Conservation (phyloP, 2,113 vertebrate genomes). For the Sturnira hondurensis region DNA sequence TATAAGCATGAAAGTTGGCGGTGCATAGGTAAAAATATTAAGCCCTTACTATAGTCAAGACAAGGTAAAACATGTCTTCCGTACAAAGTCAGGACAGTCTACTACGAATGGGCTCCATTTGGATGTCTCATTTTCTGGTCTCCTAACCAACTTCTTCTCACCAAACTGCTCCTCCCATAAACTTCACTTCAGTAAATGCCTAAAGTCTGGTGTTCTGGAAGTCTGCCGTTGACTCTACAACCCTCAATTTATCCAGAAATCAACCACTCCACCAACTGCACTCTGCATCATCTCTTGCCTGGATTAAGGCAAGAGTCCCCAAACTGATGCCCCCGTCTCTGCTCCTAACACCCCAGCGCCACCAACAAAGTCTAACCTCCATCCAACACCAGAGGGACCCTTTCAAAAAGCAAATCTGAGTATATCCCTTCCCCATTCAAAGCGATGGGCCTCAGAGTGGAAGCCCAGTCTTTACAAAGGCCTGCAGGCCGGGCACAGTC, state of each 20-base stretch:
- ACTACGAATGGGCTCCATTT: neutral
- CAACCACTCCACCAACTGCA: neutral
- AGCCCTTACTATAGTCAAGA: neutral
- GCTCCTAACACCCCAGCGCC: neutral
- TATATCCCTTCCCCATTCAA: neutral
- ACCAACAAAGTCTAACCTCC: neutral
- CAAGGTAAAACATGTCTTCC: neutral
- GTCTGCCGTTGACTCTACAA: neutral
- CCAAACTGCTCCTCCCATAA: neutral
- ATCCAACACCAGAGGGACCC: neutral
- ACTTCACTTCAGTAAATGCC: neutral
- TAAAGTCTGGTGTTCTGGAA: neutral
- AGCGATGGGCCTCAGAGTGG: neutral
- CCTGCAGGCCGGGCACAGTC: neutral
- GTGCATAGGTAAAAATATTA: neutral
- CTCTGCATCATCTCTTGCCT: neutral
- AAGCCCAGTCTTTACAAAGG: neutral
- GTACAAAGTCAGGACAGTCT: neutral
- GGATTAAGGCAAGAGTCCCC: neutral
- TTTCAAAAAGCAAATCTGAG: conserved; percentile 4
- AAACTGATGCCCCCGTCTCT: neutral
- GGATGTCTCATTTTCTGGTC: neutral
- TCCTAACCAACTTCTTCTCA: neutral
- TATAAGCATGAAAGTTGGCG: neutral
- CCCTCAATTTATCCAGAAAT: neutral